Base-by-base conservation (phyloP, 2,797 vertebrate species). In the Heteromormyrus szaboi region DNA sequence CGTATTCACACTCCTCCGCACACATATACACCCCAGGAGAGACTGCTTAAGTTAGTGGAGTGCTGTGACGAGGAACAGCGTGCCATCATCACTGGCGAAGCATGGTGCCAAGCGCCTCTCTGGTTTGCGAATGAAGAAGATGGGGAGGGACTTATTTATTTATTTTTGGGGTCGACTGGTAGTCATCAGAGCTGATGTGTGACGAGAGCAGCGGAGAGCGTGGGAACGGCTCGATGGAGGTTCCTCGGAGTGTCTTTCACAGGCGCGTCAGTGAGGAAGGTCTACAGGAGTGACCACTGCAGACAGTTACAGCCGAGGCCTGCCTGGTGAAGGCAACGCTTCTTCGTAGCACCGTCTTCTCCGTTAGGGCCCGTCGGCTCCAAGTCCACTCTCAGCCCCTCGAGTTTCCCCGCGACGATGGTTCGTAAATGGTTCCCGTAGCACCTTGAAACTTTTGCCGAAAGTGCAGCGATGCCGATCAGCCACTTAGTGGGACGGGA, bases 21-120 rank as follows among this genome's bases (percentile, higher is more conserved):
- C n/a, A 37, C 41, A 22, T 9, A 46, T 46, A 46, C 76, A 46
- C 46, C 12, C 51, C 2, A 2, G 14, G 65, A 46, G 50, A 19
- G 87, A 22, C 87, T 7, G 87, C 51, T 51, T 81, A 54, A 84
- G 44, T 88, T 46, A 65, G 53, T 56, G 88, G 59, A 29, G 53
- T 68, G 79, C 46, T 9, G 44, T 65, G 59, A 85, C 19, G 54
- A 85, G 81, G 54, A 84, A 56, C 81, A 22, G 46, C 1, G 22
- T 50, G 79, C 6, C 76, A 84, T 44, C 11, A 25, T 85, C 88
- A 51, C 37, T 54, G 51, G 88, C 17, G 41, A 29, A 46, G 84
- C n/a, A 1, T 46, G 17, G 33, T n/a, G 41, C 76, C 41, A n/a
- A 41, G 76, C 19, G 6, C 2, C 44, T n/a, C 51, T 29, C 46